These are phyloP conservation scores for Caenorhabditis panamensis DNA, from an alignment of 2,888 invertebrate species.

Conservation along the genomic window DNA sequence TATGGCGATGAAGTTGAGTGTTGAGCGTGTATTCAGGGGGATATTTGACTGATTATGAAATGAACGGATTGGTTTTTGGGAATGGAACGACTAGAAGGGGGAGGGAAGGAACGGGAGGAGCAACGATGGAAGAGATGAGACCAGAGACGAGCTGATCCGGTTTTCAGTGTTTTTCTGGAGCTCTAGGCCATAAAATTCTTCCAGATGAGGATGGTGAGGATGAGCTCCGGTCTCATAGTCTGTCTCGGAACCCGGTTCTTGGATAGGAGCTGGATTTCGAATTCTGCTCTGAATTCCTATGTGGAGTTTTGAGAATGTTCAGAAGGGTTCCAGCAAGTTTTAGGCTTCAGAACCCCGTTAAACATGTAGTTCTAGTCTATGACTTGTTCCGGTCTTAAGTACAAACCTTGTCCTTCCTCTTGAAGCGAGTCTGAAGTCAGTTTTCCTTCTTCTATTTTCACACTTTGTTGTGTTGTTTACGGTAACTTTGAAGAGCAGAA, in stretches of 20 bases:
- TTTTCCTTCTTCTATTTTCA: neutral
- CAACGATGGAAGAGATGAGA: neutral
- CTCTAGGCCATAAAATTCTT: slow-evolving; percentile 22
- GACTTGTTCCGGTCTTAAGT: too few relatives aligned
- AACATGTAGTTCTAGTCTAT: too few relatives aligned
- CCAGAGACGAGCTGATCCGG: slow-evolving; percentile 4
- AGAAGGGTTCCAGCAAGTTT: too few relatives aligned
- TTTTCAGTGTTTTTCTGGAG: slow-evolving; percentile 21
- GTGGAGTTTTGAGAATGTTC: too few relatives aligned
- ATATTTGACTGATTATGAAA: neutral
- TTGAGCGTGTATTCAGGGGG: neutral
- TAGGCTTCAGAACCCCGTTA: too few relatives aligned
- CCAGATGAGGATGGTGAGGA: neutral
- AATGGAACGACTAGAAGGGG: too few relatives aligned
- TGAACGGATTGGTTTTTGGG: slow-evolving; percentile 7
- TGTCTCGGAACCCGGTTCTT: neutral
- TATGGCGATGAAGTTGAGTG: neutral
- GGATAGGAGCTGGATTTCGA: too few relatives aligned
- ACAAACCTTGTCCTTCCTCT: too few relatives aligned
- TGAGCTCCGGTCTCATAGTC: slow-evolving; percentile 17
- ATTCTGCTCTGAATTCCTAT: too few relatives aligned
- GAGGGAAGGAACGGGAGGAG: too few relatives aligned
- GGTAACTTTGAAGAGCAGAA: neutral
- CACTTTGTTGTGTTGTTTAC: neutral
- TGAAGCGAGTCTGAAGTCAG: too few relatives aligned